Percentiles rank a stretch among this genome's conserved stretches.
Evolutionary conservation across 2,888 invertebrate species (phyloP).

Genomic region (Lycia hirtaria): DNA sequence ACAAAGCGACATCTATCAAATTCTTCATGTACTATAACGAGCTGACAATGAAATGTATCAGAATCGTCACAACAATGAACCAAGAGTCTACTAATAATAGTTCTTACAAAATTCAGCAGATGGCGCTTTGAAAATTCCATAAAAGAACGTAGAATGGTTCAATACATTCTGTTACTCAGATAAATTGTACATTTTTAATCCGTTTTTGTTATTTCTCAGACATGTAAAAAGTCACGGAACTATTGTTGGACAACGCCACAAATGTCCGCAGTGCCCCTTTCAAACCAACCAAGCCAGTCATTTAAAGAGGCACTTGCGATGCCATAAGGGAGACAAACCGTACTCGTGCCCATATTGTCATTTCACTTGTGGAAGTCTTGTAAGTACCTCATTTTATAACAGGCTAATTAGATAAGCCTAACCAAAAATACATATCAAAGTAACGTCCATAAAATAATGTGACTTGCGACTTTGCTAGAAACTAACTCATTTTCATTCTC

Average conservation of each 20-base stretch:
- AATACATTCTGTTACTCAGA: not conserved
- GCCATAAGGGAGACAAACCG: slow-evolving; percentile 93
- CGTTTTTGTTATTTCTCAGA: slow-evolving; percentile 69
- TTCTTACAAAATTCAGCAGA: slow-evolving; percentile 33
- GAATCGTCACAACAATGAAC: no score
- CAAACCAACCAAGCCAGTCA: slow-evolving; percentile 88
- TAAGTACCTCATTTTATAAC: slow-evolving; percentile 78
- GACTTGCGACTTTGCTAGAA: no score
- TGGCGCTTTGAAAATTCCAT: slow-evolving; percentile 35
- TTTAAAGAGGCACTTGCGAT: slow-evolving; percentile 91
- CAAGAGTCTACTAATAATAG: not conserved
- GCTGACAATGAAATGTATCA: not conserved
- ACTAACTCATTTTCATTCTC: no score
- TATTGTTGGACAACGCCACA: slow-evolving; percentile 74
- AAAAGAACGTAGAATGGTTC: not conserved
- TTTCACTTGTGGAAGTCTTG: slow-evolving; percentile 91
- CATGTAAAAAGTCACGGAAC: slow-evolving; percentile 86
- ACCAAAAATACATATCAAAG: no score
- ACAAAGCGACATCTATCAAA: slow-evolving; percentile 6
- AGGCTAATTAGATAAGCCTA: no score
- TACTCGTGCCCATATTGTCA: slow-evolving; percentile 94
- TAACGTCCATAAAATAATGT: no score
- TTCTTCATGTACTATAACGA: not conserved
- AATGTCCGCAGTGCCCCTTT: slow-evolving; percentile 90
- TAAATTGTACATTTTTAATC: not conserved